phyloP scores from a whole-genome alignment of 2,888 invertebrate genomes.

The Prosopocoilus inquinatus region DNA sequence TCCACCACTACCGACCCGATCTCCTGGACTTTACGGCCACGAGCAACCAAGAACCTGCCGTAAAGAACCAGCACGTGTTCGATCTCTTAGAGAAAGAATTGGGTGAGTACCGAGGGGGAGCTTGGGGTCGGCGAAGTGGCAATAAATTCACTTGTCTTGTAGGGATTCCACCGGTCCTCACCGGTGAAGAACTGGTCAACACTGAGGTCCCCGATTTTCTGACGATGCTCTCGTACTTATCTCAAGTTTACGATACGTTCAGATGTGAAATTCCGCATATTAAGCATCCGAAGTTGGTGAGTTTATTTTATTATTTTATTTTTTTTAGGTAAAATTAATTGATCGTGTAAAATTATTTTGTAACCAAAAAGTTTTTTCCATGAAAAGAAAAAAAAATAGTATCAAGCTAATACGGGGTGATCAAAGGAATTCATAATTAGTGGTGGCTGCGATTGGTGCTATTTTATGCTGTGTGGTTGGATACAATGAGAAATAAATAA shows the following conservation, averaged over 20 bases:
- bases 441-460: too few relatives aligned
- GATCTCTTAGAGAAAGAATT: slow-evolving; percentile 82
- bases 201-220: slow-evolving; percentile 70
- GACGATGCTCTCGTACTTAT: slow-evolving; percentile 78
- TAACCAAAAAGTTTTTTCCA: too few relatives aligned
- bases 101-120: slow-evolving; percentile 54
- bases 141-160: slow-evolving; percentile 8
- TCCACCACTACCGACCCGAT: slow-evolving; percentile 87
- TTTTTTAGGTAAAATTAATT: too few relatives aligned
- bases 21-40: slow-evolving; percentile 73
- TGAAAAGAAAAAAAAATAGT: too few relatives aligned
- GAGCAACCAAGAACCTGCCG: slow-evolving; percentile 61
- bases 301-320: too few relatives aligned
- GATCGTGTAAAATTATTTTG: too few relatives aligned
- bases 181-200: slow-evolving; percentile 72
- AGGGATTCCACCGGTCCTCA: slow-evolving; percentile 68
- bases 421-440: too few relatives aligned
- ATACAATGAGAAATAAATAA: too few relatives aligned
- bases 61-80: slow-evolving; percentile 81
- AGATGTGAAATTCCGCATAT: slow-evolving; percentile 87
- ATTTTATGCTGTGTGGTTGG: too few relatives aligned
- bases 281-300: slow-evolving; percentile 70
- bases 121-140: neutral
- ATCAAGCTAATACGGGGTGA: too few relatives aligned
- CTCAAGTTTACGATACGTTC: slow-evolving; percentile 87